Evolutionary conservation across 2,797 vertebrate genomes (phyloP), one percentile per base, ranked within the genome.

Genomic region (Silurus aristotelis): DNA sequence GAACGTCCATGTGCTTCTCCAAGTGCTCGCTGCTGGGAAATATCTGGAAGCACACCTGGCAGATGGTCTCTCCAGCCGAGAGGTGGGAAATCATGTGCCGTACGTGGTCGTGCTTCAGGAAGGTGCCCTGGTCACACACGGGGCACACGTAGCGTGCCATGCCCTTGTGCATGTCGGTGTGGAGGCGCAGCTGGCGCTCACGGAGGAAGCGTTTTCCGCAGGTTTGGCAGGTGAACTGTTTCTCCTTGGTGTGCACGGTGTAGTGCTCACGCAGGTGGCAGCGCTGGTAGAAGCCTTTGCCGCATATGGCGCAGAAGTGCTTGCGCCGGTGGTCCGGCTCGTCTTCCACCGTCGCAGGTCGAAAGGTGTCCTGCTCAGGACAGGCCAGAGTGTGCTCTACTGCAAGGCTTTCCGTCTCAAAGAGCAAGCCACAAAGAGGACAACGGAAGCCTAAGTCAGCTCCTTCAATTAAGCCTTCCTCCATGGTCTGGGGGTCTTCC

Each of bases 1-100:
- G 98, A 88, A 97, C 96, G 91, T 99, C 98, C 97, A 98, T 99
- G 94, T 99, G 98, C 87, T 97, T 96, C 93, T 99, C 97, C 94
- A 99, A 94, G 91, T 97, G 97, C 87, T 98, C 97, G 20, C 96
- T 97, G 68, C 95, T 96, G 14, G 97, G 97, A 91, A 99, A 99
- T 93, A 99, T 98, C 96, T 99, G 98, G 94, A 99, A 99, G 91
- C 98, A 99, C 93, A 99, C 97, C 95, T 99, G 98, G 95, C 98
- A 99, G 96, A 99, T 98, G 91, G 97, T 98, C 92, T 99, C 97
- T 76, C 98, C 98, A 43, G 97, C 96, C 27, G 97, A 96, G 92
- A 99, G 95, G 93, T 99, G 98, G 82, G 98, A 99, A 93, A 99
- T 98, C 98, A 99, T 98, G 96, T 99, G 98, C 67, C 98, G 96